phyloP scores from a whole-genome alignment of 2,888 invertebrate genomes.

The Tiliacea citrago region DNA sequence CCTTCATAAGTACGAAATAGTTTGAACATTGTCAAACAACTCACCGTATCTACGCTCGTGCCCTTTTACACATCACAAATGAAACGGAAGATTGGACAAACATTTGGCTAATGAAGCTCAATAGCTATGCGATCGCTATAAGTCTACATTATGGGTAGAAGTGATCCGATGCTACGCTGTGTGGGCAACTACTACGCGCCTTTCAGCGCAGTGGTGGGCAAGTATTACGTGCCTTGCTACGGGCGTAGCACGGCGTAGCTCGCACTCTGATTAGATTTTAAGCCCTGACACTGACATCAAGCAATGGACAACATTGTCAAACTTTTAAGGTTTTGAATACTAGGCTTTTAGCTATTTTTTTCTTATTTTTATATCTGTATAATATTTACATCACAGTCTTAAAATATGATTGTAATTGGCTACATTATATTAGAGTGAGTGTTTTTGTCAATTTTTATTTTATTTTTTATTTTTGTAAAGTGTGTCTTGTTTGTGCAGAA shows the following conservation, averaged over 20 bases:
- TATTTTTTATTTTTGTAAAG: no score
- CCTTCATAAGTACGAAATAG: not conserved
- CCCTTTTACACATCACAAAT: not conserved
- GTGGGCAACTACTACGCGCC: not conserved
- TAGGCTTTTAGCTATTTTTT: no score
- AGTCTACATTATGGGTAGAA: not conserved
- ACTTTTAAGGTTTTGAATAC: no score
- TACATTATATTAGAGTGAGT: no score
- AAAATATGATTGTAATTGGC: no score
- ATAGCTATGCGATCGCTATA: not conserved
- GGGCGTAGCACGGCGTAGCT: not conserved
- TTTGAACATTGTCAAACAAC: not conserved
- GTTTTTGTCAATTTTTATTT: no score
- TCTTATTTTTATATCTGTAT: no score
- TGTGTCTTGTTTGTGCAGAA: no score
- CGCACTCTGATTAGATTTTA: no score
- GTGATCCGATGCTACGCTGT: not conserved
- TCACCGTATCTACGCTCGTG: not conserved
- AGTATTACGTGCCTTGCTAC: not conserved
- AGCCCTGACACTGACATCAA: no score
- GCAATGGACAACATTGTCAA: no score
- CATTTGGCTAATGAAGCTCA: not conserved
- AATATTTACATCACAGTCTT: no score
- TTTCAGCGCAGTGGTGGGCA: not conserved
- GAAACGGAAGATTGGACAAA: conserved; percentile 3